Percentiles rank a stretch among this genome's conserved stretches.
Evolutionary conservation across 2,888 invertebrate species (phyloP).

Genomic region (Spicauda simplicius): DNA sequence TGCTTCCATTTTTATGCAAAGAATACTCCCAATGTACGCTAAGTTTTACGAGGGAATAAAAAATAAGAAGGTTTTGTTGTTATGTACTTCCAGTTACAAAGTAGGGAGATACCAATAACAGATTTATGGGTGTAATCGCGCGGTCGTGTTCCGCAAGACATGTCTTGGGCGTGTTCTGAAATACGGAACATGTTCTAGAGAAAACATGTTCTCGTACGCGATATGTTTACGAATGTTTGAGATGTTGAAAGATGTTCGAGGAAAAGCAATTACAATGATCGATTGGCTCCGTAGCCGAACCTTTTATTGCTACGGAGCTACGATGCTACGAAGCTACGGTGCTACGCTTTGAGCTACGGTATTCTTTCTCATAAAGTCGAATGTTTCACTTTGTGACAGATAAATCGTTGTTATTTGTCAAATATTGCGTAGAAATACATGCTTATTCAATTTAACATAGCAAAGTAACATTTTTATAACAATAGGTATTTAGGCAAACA

Average conservation of each 20-base stretch:
- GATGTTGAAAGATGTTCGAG: constrained; percentile 3
- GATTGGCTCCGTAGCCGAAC: not conserved
- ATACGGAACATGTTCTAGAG: constrained; percentile 22
- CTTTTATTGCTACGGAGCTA: constrained; percentile 8
- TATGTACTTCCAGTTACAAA: constrained; percentile 26
- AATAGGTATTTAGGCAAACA: too few relatives aligned
- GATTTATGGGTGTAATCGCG: constrained; percentile 31
- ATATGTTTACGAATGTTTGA: constrained; percentile 30
- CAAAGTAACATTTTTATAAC: too few relatives aligned
- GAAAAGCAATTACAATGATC: constrained; percentile 22
- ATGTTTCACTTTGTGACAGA: not conserved
- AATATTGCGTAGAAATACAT: not conserved
- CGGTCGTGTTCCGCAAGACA: constrained; percentile 25
- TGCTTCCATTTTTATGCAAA: constrained; percentile 18
- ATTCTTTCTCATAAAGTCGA: not conserved
- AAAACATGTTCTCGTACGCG: constrained; percentile 25
- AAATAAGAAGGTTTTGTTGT: constrained; percentile 33
- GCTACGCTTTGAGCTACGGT: constrained; percentile 2
- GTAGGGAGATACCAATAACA: constrained; percentile 29
- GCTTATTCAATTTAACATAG: too few relatives aligned
- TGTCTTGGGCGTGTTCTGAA: constrained; percentile 24
- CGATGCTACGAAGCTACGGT: not conserved
- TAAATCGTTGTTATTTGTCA: not conserved
- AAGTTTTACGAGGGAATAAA: constrained; percentile 32
- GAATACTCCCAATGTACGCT: constrained; percentile 22